phyloP scores from a whole-genome alignment of 2,888 invertebrate genomes.

The Oxytorus armatus region DNA sequence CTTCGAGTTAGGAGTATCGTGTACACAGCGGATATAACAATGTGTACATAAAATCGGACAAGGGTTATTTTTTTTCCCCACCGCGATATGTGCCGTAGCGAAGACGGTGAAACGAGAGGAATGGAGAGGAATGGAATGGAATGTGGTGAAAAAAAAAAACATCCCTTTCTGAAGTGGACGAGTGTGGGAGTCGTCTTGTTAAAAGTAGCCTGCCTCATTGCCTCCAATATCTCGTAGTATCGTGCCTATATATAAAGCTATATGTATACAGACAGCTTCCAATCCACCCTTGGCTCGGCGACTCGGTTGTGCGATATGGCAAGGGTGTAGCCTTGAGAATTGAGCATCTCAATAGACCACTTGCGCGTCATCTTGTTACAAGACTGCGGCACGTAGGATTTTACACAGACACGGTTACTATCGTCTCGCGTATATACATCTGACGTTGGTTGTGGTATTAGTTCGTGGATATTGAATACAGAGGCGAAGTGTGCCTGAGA shows the following conservation, averaged over 20 bases:
- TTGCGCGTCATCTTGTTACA: conserved; percentile 76
- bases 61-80: conserved; percentile 20
- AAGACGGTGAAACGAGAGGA: conserved; percentile 43
- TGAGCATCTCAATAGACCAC: conserved; percentile 82
- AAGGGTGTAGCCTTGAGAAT: conserved; percentile 75
- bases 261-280: conserved; percentile 57
- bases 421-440: conserved; percentile 7
- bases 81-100: conserved; percentile 48
- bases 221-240: conserved; percentile 81
- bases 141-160: conserved; percentile 49
- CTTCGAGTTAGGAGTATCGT: neutral
- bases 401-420: conserved; percentile 53
- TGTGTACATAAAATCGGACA: conserved; percentile 46
- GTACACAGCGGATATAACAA: conserved; percentile 51
- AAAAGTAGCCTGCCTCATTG: conserved; percentile 84
- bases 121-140: conserved; percentile 43
- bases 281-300: conserved; percentile 72
- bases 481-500: neutral
- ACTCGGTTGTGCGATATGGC: conserved; percentile 47
- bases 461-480: neutral
- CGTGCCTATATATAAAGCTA: conserved; percentile 51
- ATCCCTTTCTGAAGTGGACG: conserved; percentile 62
- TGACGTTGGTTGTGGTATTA: conserved; percentile 5
- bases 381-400: conserved; percentile 60
- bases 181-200: conserved; percentile 81